Percentiles rank a stretch among this genome's conserved stretches.
Evolutionary conservation across 2,113 vertebrate genomes (phyloP).

Genomic region (Mormyrus iriodes): DNA sequence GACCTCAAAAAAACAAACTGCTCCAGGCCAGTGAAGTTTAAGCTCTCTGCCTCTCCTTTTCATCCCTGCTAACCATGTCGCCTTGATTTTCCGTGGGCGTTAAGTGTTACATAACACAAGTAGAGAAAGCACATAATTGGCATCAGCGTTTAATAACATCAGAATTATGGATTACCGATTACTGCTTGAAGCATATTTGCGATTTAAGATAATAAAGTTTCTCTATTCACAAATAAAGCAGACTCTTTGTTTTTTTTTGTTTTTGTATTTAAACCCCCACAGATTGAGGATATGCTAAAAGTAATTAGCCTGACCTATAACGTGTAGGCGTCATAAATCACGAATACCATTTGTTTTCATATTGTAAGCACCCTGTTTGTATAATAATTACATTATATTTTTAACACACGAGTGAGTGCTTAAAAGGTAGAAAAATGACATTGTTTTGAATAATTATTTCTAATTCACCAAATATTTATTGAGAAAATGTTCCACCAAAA

Average conservation of each 20-base stretch:
- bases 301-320: background rate
- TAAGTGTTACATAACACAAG: background rate
- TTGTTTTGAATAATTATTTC: constrained; percentile 14
- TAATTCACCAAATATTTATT: constrained; percentile 14
- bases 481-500: background rate
- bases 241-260: background rate
- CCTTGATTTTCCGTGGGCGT: background rate
- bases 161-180: background rate
- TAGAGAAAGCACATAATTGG: background rate
- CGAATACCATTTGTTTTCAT: constrained; percentile 7
- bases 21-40: background rate
- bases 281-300: background rate
- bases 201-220: background rate
- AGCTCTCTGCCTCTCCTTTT: background rate
- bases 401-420: constrained; percentile 9
- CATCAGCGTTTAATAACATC: background rate
- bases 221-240: background rate
- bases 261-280: constrained; percentile 9
- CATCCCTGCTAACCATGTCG: background rate
- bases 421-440: background rate
- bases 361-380: constrained; percentile 5
- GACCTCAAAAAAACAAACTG: background rate
- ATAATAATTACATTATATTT: constrained; percentile 10
- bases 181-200: background rate
- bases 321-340: constrained; percentile 8